A percentile compares a stretch with the other conserved stretches of the same genome.
These are phyloP conservation scores for Dreissena rostriformis DNA, from an alignment of 1,140 invertebrate genomes.

Conservation along the genomic window DNA sequence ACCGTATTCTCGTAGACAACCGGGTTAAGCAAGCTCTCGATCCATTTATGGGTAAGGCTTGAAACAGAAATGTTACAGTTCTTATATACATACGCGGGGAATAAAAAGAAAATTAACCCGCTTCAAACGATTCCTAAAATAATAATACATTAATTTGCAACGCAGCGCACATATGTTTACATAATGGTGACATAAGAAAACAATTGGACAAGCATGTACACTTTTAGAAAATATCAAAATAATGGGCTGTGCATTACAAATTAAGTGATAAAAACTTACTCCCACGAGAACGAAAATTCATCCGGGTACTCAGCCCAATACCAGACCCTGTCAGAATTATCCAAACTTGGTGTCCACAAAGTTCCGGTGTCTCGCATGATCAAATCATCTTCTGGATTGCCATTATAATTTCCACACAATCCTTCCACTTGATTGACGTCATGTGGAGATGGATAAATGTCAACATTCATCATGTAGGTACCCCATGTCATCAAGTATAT, in stretches of 20 bases:
- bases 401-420: conserved; percentile 41
- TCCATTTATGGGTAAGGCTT: background rate
- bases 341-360: background rate
- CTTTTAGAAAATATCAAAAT: background rate
- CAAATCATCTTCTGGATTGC: conserved; percentile 11
- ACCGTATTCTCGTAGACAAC: conserved; percentile 3
- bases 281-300: conserved; percentile 33
- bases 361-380: background rate
- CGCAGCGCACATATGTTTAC: background rate
- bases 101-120: too few relatives aligned
- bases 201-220: background rate
- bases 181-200: background rate
- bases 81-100: too few relatives aligned
- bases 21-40: conserved; percentile 23
- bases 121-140: too few relatives aligned
- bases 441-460: conserved; percentile 1
- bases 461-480: conserved; percentile 26
- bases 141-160: too few relatives aligned
- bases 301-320: conserved; percentile 23
- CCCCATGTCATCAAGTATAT: conserved; percentile 24
- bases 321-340: conserved; percentile 5
- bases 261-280: background rate
- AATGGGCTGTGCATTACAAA: background rate
- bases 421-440: conserved; percentile 29
- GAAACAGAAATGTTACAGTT: too few relatives aligned